Percentiles rank a stretch among this genome's conserved stretches.
These are phyloP conservation scores for Cyclina sinensis DNA, from an alignment of 1,140 invertebrate species.

Conservation along the genomic window DNA sequence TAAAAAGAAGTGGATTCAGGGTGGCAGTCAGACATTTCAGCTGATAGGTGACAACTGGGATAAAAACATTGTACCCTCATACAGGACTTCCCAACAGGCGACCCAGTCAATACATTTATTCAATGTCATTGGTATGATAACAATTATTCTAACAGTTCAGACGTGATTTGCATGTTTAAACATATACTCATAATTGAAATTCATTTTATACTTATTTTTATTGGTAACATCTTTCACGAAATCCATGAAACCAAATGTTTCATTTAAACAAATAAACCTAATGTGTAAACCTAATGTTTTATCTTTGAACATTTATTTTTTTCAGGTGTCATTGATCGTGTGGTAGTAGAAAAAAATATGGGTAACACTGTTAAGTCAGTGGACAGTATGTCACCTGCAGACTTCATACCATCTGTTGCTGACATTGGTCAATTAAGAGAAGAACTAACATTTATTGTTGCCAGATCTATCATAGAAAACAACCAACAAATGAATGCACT, in stretches of 20 bases:
- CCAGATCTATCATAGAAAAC: constrained; percentile 57
- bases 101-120: constrained; percentile 65
- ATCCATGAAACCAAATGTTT: too few relatives aligned
- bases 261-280: too few relatives aligned
- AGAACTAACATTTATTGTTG: constrained; percentile 60
- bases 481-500: neutral
- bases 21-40: neutral
- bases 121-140: constrained; percentile 54
- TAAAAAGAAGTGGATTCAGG: neutral
- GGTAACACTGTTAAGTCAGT: neutral
- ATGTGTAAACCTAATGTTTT: too few relatives aligned
- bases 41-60: constrained; percentile 44
- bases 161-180: too few relatives aligned
- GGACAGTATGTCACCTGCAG: neutral
- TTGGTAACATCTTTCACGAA: too few relatives aligned
- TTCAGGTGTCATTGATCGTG: too few relatives aligned
- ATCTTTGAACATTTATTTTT: too few relatives aligned
- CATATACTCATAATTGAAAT: too few relatives aligned
- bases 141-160: constrained; percentile 38
- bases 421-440: constrained; percentile 39
- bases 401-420: constrained; percentile 55
- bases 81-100: constrained; percentile 42
- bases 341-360: neutral
- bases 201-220: too few relatives aligned
- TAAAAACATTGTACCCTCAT: constrained; percentile 24